phyloP scores from a whole-genome alignment of 1,140 invertebrate species.

The Globodera ellingtonae region DNA sequence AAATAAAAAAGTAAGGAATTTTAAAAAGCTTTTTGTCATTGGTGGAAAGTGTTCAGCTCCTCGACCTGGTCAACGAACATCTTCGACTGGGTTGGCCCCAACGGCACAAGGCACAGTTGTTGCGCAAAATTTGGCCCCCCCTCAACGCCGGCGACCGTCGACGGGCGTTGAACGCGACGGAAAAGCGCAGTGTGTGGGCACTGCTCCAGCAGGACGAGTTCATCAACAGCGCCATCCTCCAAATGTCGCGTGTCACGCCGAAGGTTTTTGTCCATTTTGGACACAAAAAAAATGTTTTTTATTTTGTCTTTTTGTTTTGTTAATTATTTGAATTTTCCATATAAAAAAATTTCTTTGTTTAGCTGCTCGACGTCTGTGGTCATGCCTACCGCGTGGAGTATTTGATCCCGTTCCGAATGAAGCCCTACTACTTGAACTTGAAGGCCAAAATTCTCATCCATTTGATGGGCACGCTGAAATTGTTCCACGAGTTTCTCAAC shows the following conservation, averaged over 20 bases:
- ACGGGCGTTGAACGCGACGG: constrained; percentile 43
- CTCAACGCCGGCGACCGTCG: constrained; percentile 25
- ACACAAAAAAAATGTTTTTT: neutral
- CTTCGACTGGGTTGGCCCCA: constrained; percentile 57
- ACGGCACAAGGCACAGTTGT: constrained; percentile 54
- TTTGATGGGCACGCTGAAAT: constrained; percentile 64
- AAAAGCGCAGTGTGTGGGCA: constrained; percentile 59
- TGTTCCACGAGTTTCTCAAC: constrained; percentile 65
- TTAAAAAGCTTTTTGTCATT: too few species aligned
- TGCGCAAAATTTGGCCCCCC: constrained; percentile 57
- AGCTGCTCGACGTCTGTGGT: constrained; percentile 61
- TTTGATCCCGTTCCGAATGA: constrained; percentile 63
- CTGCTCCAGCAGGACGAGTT: constrained; percentile 64
- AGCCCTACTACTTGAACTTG: constrained; percentile 52
- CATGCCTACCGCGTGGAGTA: constrained; percentile 60
- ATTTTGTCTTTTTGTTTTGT: neutral
- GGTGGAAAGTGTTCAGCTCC: constrained; percentile 42
- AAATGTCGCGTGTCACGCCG: constrained; percentile 57
- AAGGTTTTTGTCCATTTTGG: constrained; percentile 41
- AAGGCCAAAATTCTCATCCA: constrained; percentile 63
- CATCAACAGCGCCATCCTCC: constrained; percentile 54
- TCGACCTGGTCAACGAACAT: constrained; percentile 62
- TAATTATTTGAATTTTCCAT: too few species aligned
- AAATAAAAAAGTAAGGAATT: too few species aligned
- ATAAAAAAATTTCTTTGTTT: neutral